Base-by-base conservation (phyloP, 2,113 vertebrate genomes). In the Passer montanus region DNA sequence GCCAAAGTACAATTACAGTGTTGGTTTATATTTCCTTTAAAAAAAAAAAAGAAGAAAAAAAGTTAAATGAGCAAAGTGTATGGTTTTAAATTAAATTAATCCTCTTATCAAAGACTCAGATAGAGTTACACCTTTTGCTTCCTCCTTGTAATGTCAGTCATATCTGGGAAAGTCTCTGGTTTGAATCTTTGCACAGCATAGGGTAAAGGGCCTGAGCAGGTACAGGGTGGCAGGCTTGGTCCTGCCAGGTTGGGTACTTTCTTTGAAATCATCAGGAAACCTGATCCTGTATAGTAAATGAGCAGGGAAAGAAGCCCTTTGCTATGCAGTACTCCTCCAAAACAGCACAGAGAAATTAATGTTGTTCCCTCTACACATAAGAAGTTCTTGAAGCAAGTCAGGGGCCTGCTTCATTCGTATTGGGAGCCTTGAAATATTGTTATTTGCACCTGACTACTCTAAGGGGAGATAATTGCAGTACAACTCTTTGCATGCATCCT, bases 1-100 rank as follows among this genome's bases (percentile, higher is more conserved):
- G 94, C 92, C 66, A 91, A 79, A 95, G 69, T 55, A 75, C 63
- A 94, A 94, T 94, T 96, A 92, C 23, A 79, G 52, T 30, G 37
- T 41, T 2, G 3, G 85, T 91, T 93, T 82, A 89, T 47, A 21
- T 75, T 94, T 95, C 73, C 84, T 87, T 64, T 33, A 7, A 18
- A 27, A 35, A 58, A 27, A 46, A 47, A 81, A 76, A n/a, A 56
- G 14, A 50, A 52, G 28, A 47, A 62, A 67, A 20, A 52, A 49
- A 89, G 19, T 39, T 59, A 91, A 88, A 90, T 89, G 59, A 89
- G 33, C 12, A 66, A 94, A 91, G 66, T 30, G 10, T 74, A 55
- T 0, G 0, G 14, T 84, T 96, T 95, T 75, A 56, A 85, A 92
- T 92, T 75, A 94, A 94, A 92, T 92, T 75, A 94, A 94, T 90